Conservation (phyloP, 2,113 vertebrate species). For the Phycodurus eques region DNA sequence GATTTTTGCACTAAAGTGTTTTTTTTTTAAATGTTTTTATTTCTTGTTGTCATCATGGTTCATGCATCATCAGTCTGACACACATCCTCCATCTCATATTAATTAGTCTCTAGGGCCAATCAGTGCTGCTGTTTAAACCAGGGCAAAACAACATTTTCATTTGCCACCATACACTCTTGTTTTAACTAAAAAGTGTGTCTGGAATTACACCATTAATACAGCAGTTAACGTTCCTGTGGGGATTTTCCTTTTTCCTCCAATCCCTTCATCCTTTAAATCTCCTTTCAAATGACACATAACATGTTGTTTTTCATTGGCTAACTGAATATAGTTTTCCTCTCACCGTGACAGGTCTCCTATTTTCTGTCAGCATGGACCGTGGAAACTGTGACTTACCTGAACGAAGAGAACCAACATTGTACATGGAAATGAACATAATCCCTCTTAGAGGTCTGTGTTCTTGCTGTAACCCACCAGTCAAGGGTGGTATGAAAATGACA, state of each 20-base stretch:
- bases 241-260: conserved; percentile 35
- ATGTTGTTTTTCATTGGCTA: conserved; percentile 25
- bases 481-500: not conserved
- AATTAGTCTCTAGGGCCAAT: too few relatives aligned
- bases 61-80: not conserved
- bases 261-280: conserved; percentile 40
- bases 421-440: not conserved
- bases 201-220: conserved; percentile 39
- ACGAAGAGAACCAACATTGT: not conserved
- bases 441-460: not conserved
- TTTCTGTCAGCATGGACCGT: conserved; percentile 10
- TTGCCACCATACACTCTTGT: not conserved
- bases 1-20: not conserved
- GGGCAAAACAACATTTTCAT: not conserved
- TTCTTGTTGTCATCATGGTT: conserved; percentile 1
- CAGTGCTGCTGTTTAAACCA: too few relatives aligned
- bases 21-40: not conserved
- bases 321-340: conserved; percentile 1
- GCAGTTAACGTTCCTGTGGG: conserved; percentile 26
- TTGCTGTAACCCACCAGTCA: not conserved
- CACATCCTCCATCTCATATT: not conserved
- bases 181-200: conserved; percentile 24
- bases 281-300: conserved; percentile 44
- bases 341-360: not conserved
- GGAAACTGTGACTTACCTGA: not conserved